Base-by-base conservation (phyloP, 2,888 invertebrate genomes). In the Melanostoma scalare region DNA sequence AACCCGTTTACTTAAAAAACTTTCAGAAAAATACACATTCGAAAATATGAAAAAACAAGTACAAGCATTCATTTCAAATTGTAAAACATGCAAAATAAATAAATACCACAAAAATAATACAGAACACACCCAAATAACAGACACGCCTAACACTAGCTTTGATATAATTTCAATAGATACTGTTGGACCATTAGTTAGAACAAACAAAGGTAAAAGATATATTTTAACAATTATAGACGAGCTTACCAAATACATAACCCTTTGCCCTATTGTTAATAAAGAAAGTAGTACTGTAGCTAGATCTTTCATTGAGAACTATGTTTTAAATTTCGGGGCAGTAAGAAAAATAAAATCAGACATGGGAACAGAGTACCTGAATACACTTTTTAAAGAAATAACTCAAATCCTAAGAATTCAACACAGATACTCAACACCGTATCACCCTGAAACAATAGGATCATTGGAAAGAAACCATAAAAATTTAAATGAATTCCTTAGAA, bases 31-130 rank as follows among this genome's bases (percentile, higher is more conserved):
- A 53, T 53, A 53, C n/a, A 36, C 10, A 6, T 20, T 20, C 10
- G 9, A 69, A n/a, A 81, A 75, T 8, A 36, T 69, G 30, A 38
- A 68, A 31, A 71, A 60, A 53, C 20, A 46, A 60, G 71, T 72
- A 31, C 69, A 74, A 33, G 53, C 56, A 74, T 60, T 65, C 46
- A 52, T 72, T 31, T 65, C 52, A 8, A 72, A 81, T 61, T 61
- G 76, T 6, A 61, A 72, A 36, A 40, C 40, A 46, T 79, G 67
- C 10, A 68, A 60, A 6, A n/a, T 71, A 20, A 63, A 40, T 4
- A 77, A 72, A 72, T 40, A 44, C 33, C 52, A 68, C 46, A 55
- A 38, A 38, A 20, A 36, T 8, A 55, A 36, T 38, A 55, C 20
- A 55, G 36, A 44, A 33, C n/a, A 6, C 3, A 33, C 4, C 10